Evolutionary conservation across 2,113 vertebrate genomes (phyloP).

Genomic region (Pluvianellus socialis): DNA sequence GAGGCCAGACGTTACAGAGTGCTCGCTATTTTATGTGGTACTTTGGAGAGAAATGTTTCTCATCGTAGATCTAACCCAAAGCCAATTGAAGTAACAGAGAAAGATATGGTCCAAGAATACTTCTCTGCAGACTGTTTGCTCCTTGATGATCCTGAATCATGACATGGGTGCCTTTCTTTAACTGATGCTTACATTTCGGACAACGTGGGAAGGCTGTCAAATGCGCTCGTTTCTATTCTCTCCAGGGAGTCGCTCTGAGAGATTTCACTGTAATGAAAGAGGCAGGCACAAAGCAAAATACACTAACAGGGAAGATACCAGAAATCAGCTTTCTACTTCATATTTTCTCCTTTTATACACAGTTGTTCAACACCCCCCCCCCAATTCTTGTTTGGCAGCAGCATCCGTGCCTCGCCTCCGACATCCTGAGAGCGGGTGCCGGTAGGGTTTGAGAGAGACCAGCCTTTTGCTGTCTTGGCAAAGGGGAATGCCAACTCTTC

Average conservation of each 20-base stretch:
- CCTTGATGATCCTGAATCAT: background rate
- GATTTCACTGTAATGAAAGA: slow-evolving; percentile 81
- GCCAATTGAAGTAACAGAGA: background rate
- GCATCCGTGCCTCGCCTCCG: background rate
- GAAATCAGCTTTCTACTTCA: background rate
- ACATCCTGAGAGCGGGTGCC: background rate
- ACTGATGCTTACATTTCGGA: slow-evolving; percentile 87
- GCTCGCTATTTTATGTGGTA: slow-evolving; percentile 21
- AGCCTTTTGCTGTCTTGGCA: background rate
- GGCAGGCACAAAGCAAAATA: background rate
- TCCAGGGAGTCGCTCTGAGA: slow-evolving; percentile 86
- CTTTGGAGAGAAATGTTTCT: slow-evolving; percentile 50
- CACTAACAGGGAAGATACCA: background rate
- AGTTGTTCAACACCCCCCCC: background rate
- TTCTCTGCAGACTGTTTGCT: background rate
- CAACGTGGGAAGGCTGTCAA: slow-evolving; percentile 84
- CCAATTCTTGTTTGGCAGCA: background rate
- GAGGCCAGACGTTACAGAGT: background rate
- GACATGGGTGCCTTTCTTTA: background rate
- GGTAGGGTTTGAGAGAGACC: background rate
- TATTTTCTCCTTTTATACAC: background rate
- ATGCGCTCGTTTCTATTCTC: slow-evolving; percentile 82
- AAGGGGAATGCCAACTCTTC: background rate
- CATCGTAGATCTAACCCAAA: slow-evolving; percentile 27
- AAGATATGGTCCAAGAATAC: background rate